Conservation (phyloP, 2,888 invertebrate genomes). For the Clostera curtula region DNA sequence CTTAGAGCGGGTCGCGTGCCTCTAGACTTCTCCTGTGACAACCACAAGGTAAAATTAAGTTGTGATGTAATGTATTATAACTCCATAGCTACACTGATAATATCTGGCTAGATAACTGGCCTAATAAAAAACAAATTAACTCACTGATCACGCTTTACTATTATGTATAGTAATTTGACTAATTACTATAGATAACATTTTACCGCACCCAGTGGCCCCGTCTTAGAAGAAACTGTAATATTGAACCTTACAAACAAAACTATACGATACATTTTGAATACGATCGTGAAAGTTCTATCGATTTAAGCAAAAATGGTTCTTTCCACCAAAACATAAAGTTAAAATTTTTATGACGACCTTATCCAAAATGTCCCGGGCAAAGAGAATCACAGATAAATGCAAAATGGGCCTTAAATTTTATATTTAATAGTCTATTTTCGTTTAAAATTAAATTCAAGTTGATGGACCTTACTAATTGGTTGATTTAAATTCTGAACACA, state of each 20-base stretch:
- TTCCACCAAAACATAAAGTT: no score
- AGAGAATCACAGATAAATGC: background rate
- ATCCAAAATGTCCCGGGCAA: background rate
- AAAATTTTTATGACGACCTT: background rate
- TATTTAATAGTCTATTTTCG: constrained; percentile 18
- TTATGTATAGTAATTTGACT: constrained; percentile 59
- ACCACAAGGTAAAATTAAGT: no score
- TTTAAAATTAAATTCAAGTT: constrained; percentile 12
- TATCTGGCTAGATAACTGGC: no score
- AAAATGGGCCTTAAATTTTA: constrained; percentile 6
- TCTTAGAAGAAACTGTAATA: no score
- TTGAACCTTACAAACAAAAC: constrained; percentile 2
- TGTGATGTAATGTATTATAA: no score
- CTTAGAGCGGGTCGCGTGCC: no score
- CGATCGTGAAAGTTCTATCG: no score
- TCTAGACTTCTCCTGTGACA: no score
- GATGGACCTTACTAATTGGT: constrained; percentile 35
- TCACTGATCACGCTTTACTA: no score
- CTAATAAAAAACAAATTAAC: no score
- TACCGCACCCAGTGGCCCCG: constrained; percentile 34
- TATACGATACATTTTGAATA: constrained; percentile 3
- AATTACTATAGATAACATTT: constrained; percentile 50
- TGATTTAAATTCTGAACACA: constrained; percentile 39
- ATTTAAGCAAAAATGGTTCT: no score
- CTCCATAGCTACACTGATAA: no score